Base-by-base conservation (phyloP, 2,797 vertebrate species). In the Euphonia xanthogaster region DNA sequence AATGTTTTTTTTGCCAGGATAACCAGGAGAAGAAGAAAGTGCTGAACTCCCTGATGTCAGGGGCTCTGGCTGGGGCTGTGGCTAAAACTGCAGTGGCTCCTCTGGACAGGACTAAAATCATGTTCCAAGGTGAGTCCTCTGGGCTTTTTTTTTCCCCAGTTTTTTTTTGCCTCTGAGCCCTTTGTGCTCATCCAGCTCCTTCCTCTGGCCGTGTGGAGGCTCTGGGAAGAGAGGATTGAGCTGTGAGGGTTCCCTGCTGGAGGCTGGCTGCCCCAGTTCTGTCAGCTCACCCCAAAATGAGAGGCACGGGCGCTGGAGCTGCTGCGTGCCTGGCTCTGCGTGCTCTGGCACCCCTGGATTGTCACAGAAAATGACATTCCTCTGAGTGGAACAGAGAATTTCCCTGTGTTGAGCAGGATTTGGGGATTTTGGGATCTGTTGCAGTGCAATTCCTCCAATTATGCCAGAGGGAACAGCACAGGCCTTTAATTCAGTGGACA, bases 91-190 rank as follows among this genome's bases (percentile, higher is more conserved):
- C 98, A 2, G 99, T 99, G 39, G 99, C 99, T 58, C 99, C 99
- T 2, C 93, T 99, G 98, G 99, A 99, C 94, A 98, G 99, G 97
- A 99, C 99, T 86, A 99, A 99, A 98, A 99, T 99, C 97, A 99
- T 99, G 96, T 99, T 99, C 95, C 99, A 99, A 99, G 99, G 99
- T 98, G 98, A 96, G 96, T 62, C 27, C 53, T 1, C 1, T 1
- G 40, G 53, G 18, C 23, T 78, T 68, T 81, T 75, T 20, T 33
- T n/a, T n/a, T n/a, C n/a, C n/a, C n/a, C n/a, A n/a, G n/a, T n/a
- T 3, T 1, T 1, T 37, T 39, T 14, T 20, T 7, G 0, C 6
- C 7, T 51, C 20, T 7, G 16, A 31, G 13, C 60, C 27, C 24
- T 18, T 31, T 39, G n/a, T 42, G 66, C 18, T 48, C 63, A 8